These are phyloP conservation scores for Coregonus sp. DNA, from an alignment of 2,797 vertebrate species.

Conservation along the genomic window DNA sequence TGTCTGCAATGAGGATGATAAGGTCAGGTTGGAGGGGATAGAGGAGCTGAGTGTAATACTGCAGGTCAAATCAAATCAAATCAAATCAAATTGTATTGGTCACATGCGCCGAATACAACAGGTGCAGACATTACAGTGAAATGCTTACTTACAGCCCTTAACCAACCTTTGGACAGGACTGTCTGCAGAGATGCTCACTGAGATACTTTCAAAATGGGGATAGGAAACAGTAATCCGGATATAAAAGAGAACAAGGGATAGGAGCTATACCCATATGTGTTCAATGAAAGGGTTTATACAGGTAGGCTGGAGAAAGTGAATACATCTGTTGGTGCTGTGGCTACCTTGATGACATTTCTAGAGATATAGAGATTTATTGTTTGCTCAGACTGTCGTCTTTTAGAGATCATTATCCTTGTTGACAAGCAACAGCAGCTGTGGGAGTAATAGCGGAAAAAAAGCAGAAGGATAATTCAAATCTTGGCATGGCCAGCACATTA, in stretches of 20 bases:
- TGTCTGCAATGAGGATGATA: background rate
- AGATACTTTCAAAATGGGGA: background rate
- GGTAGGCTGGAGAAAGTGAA: background rate
- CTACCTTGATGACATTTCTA: background rate
- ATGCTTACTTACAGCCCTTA: background rate
- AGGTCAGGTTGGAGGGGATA: background rate
- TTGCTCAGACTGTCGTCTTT: background rate
- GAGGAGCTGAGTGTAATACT: too few relatives aligned
- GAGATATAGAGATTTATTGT: background rate
- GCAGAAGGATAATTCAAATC: background rate
- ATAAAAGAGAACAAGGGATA: background rate
- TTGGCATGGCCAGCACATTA: background rate
- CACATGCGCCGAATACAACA: too few relatives aligned
- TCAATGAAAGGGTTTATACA: too few relatives aligned
- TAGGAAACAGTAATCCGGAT: background rate
- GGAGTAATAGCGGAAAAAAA: background rate
- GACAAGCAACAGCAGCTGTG: slow-evolving; percentile 2
- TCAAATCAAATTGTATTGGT: too few relatives aligned
- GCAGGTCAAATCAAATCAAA: background rate
- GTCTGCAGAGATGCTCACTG: background rate
- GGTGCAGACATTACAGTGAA: too few relatives aligned
- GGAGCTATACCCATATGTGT: background rate
- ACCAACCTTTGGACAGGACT: background rate
- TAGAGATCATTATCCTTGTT: background rate
- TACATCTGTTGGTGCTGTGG: background rate